Evolutionary conservation across 2,113 vertebrate species (phyloP).

Genomic region (Cromileptes altivelis): DNA sequence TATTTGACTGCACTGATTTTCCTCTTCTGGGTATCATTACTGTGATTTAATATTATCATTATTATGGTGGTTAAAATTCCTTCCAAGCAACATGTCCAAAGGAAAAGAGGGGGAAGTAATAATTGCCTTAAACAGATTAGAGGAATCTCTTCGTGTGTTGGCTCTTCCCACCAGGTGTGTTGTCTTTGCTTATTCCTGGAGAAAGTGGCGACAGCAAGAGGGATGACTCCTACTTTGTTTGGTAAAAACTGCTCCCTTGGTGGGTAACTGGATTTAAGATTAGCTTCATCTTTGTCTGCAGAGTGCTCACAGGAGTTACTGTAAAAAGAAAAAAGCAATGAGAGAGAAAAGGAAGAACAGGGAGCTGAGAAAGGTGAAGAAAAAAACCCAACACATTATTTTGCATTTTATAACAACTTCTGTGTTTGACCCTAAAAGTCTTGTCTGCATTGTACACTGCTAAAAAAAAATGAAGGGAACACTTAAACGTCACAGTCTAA

Average conservation of each 20-base stretch:
- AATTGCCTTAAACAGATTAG: conserved; percentile 19
- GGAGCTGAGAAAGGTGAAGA: neutral
- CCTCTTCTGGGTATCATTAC: neutral
- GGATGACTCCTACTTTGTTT: conserved; percentile 21
- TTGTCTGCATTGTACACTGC: neutral
- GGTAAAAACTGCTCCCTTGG: conserved; percentile 26
- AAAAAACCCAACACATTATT: neutral
- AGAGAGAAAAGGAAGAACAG: neutral
- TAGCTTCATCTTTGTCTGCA: neutral
- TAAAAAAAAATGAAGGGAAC: no score
- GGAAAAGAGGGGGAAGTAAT: neutral
- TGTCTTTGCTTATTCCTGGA: conserved; percentile 23
- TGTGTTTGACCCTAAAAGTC: neutral
- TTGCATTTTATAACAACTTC: neutral
- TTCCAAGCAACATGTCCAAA: neutral
- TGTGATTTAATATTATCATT: conserved; percentile 2
- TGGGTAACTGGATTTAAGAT: conserved; percentile 3
- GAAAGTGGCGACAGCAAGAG: conserved; percentile 30
- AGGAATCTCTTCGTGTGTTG: neutral
- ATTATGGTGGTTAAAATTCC: neutral
- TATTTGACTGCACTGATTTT: neutral
- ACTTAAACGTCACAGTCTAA: no score
- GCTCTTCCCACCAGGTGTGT: neutral
- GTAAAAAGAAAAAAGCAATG: neutral
- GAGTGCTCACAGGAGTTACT: neutral